Evolutionary conservation across 2,113 vertebrate species (phyloP).

Genomic region (Scytalopus superciliaris): DNA sequence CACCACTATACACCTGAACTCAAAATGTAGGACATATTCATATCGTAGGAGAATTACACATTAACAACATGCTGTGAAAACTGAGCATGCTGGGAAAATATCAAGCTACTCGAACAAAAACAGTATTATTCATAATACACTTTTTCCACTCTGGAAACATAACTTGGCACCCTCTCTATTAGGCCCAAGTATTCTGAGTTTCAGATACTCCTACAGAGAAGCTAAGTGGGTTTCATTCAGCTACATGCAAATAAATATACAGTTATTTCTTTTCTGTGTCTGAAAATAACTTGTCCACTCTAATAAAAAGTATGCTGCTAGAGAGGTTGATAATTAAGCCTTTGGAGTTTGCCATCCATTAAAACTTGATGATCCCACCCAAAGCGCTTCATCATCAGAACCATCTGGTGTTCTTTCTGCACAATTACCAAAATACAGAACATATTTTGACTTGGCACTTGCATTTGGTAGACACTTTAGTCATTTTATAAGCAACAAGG

Average conservation of each 20-base stretch:
- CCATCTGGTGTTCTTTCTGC: conserved; percentile 69
- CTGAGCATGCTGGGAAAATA: background rate
- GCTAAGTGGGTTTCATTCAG: background rate
- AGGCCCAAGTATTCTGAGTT: background rate
- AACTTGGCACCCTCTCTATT: conserved; percentile 2
- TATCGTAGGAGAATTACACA: background rate
- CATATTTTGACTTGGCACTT: conserved; percentile 69
- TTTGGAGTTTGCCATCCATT: conserved; percentile 59
- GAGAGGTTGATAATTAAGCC: conserved; percentile 35
- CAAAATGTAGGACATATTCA: background rate
- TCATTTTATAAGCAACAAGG: conserved; percentile 60
- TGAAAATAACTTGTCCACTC: conserved; percentile 21
- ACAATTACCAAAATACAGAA: conserved; percentile 73
- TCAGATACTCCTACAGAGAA: background rate
- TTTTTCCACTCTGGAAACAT: conserved; percentile 14
- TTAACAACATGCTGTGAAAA: background rate
- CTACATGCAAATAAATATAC: background rate
- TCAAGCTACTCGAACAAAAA: background rate
- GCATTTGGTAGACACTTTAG: conserved; percentile 62
- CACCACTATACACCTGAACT: background rate
- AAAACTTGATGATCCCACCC: conserved; percentile 61
- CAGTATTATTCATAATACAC: background rate
- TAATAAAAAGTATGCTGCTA: conserved; percentile 20
- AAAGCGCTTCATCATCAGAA: conserved; percentile 61
- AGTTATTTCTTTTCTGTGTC: background rate